Evolutionary conservation across 1,140 invertebrate species (phyloP).

Genomic region (Drosophila prosaltans): DNA sequence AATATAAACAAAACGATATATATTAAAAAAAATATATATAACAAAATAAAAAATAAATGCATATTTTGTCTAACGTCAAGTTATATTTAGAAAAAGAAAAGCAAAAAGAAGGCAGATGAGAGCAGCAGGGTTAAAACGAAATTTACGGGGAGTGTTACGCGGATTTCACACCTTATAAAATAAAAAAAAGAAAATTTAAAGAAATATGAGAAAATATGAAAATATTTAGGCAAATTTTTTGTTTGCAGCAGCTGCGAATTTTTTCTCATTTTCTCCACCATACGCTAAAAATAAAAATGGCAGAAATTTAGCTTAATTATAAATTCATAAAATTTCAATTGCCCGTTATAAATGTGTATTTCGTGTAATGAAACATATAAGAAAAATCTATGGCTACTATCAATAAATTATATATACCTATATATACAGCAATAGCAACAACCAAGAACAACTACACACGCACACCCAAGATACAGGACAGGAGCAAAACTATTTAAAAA

Average conservation of each 20-base stretch:
- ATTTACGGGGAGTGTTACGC: slow-evolving; percentile 34
- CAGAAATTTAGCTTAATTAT: slow-evolving; percentile 59
- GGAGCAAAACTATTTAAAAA: slow-evolving; percentile 41
- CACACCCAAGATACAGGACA: slow-evolving; percentile 31
- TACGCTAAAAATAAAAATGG: not conserved
- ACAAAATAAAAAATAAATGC: slow-evolving; percentile 31
- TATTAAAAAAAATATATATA: slow-evolving; percentile 29
- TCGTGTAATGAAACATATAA: slow-evolving; percentile 45
- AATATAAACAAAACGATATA: slow-evolving; percentile 43
- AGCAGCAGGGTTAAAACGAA: slow-evolving; percentile 37
- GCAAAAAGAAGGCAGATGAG: slow-evolving; percentile 41
- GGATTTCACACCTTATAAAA: slow-evolving; percentile 23
- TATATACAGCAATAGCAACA: slow-evolving; percentile 30
- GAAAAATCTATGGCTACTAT: slow-evolving; percentile 47
- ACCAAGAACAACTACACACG: slow-evolving; percentile 27
- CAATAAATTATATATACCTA: slow-evolving; percentile 40
- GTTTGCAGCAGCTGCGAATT: slow-evolving; percentile 54
- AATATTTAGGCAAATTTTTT: slow-evolving; percentile 61
- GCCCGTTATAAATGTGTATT: slow-evolving; percentile 66
- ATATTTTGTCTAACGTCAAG: slow-evolving; percentile 78
- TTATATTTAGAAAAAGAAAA: slow-evolving; percentile 62
- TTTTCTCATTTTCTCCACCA: slow-evolving; percentile 43
- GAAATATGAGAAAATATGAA: slow-evolving; percentile 21
- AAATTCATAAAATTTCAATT: slow-evolving; percentile 37
- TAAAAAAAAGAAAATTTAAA: slow-evolving; percentile 18